Conservation (phyloP, 2,797 vertebrate genomes). For the Paguma larvata region DNA sequence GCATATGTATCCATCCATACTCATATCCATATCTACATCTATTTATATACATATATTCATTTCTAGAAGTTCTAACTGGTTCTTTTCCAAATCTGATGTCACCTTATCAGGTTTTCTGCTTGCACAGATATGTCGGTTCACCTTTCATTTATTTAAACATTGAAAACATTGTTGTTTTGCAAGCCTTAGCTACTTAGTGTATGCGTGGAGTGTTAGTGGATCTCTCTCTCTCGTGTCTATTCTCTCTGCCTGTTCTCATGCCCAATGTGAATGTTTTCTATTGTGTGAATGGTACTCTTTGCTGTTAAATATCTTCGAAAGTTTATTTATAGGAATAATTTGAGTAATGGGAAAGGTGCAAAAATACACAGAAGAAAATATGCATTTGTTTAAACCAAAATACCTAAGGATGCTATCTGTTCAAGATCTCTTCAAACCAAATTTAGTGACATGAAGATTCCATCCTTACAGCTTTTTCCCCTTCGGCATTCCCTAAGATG, state of each 20-base stretch:
- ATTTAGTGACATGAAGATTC: neutral
- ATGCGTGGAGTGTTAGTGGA: neutral
- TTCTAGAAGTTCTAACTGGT: constrained; percentile 34
- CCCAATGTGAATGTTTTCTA: neutral
- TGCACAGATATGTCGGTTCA: constrained; percentile 15
- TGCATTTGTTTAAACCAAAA: constrained; percentile 33
- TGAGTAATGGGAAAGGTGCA: constrained; percentile 2
- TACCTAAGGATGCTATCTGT: neutral
- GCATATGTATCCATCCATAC: neutral
- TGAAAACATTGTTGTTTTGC: constrained; percentile 21
- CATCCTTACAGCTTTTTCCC: neutral
- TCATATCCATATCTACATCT: neutral
- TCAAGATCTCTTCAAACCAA: constrained; percentile 26
- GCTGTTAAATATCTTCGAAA: constrained; percentile 32
- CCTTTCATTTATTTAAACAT: constrained; percentile 48
- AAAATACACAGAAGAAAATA: constrained; percentile 53
- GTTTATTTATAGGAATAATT: constrained; percentile 38
- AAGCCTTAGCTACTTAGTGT: constrained; percentile 39
- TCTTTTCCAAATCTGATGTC: constrained; percentile 49
- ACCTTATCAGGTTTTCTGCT: constrained; percentile 16
- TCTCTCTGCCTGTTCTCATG: constrained; percentile 41
- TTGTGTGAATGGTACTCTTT: constrained; percentile 18
- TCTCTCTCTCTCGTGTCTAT: neutral
- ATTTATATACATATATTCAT: neutral
- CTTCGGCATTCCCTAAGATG: neutral